These are phyloP conservation scores for Pachyseris speciosa DNA, from an alignment of 64 coral and sea anemone species.

Conservation along the genomic window DNA sequence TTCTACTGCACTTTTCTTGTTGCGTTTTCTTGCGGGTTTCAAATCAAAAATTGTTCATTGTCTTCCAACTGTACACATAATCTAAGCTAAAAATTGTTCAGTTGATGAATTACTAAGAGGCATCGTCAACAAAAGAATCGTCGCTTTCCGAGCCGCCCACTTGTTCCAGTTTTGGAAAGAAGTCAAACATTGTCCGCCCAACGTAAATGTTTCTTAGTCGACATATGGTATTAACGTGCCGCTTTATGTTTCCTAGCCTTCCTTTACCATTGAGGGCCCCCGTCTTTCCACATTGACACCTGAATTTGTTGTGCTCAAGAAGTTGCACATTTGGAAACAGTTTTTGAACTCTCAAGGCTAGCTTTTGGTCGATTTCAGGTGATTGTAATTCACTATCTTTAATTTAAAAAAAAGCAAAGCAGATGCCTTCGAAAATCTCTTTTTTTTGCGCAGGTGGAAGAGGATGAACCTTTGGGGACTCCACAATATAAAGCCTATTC, in stretches of 20 bases:
- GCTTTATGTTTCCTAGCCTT: conserved; percentile 16
- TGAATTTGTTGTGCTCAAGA: neutral
- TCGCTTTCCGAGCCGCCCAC: no score
- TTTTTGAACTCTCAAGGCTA: neutral
- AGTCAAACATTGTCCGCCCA: neutral
- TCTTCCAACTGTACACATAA: no score
- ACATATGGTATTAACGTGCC: neutral
- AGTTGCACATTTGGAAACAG: neutral
- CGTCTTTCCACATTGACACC: neutral
- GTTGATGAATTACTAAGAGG: no score
- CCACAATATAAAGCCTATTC: neutral
- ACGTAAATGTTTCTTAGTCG: neutral
- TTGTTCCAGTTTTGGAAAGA: neutral
- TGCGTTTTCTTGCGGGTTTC: no score
- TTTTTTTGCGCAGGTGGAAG: no score
- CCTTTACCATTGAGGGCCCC: neutral
- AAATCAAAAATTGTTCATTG: no score
- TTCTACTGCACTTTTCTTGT: no score
- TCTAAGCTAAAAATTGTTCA: no score
- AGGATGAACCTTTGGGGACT: no score
- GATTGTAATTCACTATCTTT: neutral
- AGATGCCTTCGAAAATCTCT: no score
- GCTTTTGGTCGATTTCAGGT: neutral
- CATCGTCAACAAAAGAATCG: no score
- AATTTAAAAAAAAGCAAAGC: no score